Evolutionary conservation across 2,113 vertebrate species (phyloP).

Genomic region (Illadopsis cleaveri): DNA sequence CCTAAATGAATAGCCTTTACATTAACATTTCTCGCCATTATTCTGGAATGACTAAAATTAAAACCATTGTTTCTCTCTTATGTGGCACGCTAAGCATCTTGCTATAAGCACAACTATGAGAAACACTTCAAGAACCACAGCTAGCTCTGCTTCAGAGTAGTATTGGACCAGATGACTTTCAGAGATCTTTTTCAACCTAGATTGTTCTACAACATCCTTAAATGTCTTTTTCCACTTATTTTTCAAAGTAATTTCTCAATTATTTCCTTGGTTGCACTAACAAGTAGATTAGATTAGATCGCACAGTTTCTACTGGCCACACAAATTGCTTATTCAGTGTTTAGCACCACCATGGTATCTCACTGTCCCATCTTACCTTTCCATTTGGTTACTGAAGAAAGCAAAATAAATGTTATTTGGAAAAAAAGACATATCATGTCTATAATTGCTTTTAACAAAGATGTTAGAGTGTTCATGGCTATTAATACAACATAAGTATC

Average conservation of each 20-base stretch:
- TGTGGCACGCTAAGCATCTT: neutral
- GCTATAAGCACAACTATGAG: neutral
- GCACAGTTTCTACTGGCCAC: neutral
- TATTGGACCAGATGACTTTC: neutral
- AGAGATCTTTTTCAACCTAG: neutral
- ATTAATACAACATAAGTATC: neutral
- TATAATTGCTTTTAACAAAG: neutral
- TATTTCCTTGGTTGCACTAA: neutral
- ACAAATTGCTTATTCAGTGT: neutral
- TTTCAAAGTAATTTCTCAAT: neutral
- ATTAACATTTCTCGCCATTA: neutral
- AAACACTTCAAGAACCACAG: neutral
- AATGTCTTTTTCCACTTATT: neutral
- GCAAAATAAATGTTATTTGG: neutral
- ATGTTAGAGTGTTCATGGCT: neutral
- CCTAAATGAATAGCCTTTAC: neutral
- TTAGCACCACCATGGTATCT: neutral
- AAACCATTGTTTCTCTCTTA: slow-evolving; percentile 4
- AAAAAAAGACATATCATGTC: neutral
- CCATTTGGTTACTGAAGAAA: neutral
- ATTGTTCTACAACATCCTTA: neutral
- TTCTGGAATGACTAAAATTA: neutral
- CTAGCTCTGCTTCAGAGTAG: neutral
- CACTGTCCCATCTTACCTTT: neutral
- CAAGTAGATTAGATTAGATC: neutral